Conservation (phyloP, 1,140 invertebrate species). For the Coptotermes formosanus region DNA sequence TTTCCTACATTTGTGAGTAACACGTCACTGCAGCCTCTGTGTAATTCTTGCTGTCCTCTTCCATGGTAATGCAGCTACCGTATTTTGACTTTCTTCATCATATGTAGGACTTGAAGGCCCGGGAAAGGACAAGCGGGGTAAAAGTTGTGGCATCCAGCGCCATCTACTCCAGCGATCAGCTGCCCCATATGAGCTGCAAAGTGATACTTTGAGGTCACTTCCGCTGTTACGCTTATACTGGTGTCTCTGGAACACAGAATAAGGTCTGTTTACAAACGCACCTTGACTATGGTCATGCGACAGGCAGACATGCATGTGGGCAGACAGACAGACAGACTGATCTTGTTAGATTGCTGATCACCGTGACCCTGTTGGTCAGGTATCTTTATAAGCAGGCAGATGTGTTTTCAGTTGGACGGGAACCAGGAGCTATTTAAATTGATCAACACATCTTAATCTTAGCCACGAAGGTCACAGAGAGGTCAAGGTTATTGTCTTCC, state of each 20-base stretch:
- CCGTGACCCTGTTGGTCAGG: too few species aligned
- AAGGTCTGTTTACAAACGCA: background rate
- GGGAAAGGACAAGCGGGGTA: constrained; percentile 68
- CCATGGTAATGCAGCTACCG: constrained; percentile 12
- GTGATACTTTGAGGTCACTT: constrained; percentile 71
- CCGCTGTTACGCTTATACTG: constrained; percentile 57
- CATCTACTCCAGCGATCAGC: constrained; percentile 66
- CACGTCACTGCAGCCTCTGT: too few species aligned
- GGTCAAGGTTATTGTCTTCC: too few species aligned
- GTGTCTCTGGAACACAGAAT: constrained; percentile 55
- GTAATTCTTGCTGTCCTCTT: too few species aligned
- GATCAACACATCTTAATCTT: too few species aligned
- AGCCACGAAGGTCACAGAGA: too few species aligned
- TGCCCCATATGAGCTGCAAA: constrained; percentile 82
- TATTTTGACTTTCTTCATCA: constrained; percentile 66
- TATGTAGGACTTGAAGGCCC: constrained; percentile 61
- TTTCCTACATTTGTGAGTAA: too few species aligned
- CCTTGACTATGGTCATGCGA: background rate
- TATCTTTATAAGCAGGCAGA: too few species aligned
- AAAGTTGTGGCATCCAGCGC: constrained; percentile 69
- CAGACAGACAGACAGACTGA: too few species aligned
- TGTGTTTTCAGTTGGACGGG: too few species aligned
- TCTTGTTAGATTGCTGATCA: too few species aligned
- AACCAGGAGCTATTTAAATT: too few species aligned
- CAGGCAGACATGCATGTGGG: background rate